phyloP scores from a whole-genome alignment of 1,140 invertebrate genomes.

The Bilobella aurantiaca region DNA sequence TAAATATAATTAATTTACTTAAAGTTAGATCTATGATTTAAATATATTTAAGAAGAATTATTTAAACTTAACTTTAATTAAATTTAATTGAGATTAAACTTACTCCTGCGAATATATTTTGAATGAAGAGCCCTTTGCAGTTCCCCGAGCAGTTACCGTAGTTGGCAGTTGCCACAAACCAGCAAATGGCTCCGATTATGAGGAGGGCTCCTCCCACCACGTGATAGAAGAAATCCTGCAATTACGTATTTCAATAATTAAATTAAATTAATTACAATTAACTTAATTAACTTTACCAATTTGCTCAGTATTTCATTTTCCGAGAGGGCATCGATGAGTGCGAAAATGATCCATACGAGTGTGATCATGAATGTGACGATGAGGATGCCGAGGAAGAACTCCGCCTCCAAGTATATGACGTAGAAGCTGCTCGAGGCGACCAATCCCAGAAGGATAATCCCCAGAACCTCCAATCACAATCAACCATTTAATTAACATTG shows the following conservation, averaged over 20 bases:
- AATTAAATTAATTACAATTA: not conserved
- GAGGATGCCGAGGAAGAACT: not conserved
- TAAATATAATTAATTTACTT: too few relatives aligned
- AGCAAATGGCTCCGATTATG: not conserved
- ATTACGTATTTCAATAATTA: not conserved
- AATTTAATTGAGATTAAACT: not conserved
- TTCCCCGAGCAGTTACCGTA: not conserved
- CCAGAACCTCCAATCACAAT: not conserved
- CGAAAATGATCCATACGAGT: not conserved
- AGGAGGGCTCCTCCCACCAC: not conserved
- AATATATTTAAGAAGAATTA: too few relatives aligned
- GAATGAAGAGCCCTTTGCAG: not conserved
- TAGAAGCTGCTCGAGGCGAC: not conserved
- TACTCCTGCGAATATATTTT: constrained; percentile 2
- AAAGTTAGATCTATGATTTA: too few relatives aligned
- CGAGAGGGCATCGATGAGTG: not conserved
- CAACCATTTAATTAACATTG: not conserved
- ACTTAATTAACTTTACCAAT: not conserved
- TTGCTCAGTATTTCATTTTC: not conserved
- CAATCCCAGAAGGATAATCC: not conserved
- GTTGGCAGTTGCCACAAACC: not conserved
- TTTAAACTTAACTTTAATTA: too few relatives aligned
- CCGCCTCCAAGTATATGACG: not conserved
- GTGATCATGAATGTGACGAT: not conserved
- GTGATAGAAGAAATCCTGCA: not conserved